Percentiles rank a stretch among this genome's conserved stretches.
These are phyloP conservation scores for Amaurobius ferox DNA, from an alignment of 2,888 invertebrate species.

Conservation along the genomic window DNA sequence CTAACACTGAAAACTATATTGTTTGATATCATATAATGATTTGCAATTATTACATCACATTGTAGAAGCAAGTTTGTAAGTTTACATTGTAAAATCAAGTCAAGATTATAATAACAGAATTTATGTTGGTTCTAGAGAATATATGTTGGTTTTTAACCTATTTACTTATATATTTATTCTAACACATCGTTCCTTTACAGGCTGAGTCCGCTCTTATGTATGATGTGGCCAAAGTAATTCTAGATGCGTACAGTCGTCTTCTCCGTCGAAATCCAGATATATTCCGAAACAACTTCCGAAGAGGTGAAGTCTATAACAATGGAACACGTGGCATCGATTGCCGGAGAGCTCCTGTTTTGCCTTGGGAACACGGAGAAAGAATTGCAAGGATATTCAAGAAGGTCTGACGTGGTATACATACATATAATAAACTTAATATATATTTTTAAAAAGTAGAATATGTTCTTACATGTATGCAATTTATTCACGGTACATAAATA, in stretches of 20 bases:
- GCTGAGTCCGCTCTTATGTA: conserved; percentile 97
- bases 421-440: neutral
- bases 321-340: conserved; percentile 89
- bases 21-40: too few relatives aligned
- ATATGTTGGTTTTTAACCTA: too few relatives aligned
- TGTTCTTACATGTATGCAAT: too few relatives aligned
- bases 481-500: too few relatives aligned
- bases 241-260: conserved; percentile 92
- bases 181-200: conserved; percentile 80
- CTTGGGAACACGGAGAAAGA: conserved; percentile 94
- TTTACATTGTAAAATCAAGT: too few relatives aligned
- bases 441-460: too few relatives aligned
- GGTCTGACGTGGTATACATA: conserved; percentile 79
- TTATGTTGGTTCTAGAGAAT: too few relatives aligned
- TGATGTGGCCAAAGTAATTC: conserved; percentile 94
- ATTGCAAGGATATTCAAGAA: conserved; percentile 90
- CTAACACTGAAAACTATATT: too few relatives aligned
- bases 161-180: too few relatives aligned
- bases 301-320: conserved; percentile 83
- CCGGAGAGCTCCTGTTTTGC: conserved; percentile 90
- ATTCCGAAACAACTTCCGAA: conserved; percentile 81
- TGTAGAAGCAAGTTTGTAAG: too few relatives aligned
- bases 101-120: too few relatives aligned
- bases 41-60: too few relatives aligned
- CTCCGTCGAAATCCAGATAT: conserved; percentile 90